Conservation (phyloP, 53 echinoderm and acorn worm species). For the Paelopatides confundens region DNA sequence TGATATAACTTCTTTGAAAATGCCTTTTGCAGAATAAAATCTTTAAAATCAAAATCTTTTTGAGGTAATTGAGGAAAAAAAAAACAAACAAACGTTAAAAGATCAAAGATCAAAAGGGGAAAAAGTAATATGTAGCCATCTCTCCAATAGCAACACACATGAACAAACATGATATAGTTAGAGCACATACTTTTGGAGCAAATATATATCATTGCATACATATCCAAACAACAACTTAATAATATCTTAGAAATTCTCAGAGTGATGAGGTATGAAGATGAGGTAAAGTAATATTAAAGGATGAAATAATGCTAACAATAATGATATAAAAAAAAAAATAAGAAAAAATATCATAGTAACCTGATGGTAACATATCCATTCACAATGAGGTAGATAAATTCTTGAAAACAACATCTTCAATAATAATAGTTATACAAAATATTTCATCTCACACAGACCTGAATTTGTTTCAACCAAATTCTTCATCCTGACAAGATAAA, state of each 20-base stretch:
- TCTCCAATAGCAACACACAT: background rate
- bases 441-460: background rate
- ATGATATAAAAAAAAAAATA: background rate
- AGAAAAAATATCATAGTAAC: background rate
- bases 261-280: background rate
- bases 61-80: background rate
- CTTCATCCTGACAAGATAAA: background rate
- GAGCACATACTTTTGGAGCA: background rate
- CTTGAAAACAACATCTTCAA: slow-evolving; percentile 33
- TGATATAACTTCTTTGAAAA: too few species aligned
- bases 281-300: background rate
- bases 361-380: slow-evolving; percentile 1
- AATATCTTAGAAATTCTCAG: background rate
- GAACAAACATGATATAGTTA: background rate
- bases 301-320: too few species aligned
- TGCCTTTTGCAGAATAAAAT: too few species aligned
- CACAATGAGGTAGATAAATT: slow-evolving; percentile 42
- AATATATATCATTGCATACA: background rate
- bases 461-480: background rate
- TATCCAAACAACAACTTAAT: background rate
- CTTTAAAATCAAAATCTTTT: background rate
- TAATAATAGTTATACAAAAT: slow-evolving; percentile 21
- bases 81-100: background rate
- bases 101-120: background rate
- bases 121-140: background rate